These are phyloP conservation scores for Melanostoma scalare DNA, from an alignment of 2,888 invertebrate genomes.

Conservation along the genomic window DNA sequence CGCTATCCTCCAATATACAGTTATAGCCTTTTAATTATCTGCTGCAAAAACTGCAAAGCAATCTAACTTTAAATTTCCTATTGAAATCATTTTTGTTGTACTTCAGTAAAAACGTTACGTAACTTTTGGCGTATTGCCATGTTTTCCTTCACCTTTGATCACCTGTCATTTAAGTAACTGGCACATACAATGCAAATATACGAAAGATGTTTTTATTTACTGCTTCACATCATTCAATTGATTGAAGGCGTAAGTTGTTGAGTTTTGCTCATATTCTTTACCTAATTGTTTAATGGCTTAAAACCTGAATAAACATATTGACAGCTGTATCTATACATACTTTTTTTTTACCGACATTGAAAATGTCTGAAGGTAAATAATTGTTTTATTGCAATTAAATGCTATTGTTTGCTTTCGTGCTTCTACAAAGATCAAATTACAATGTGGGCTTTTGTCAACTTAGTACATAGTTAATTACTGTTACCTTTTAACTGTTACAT, in stretches of 20 bases:
- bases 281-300: slow-evolving; percentile 12
- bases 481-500: too few species aligned
- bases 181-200: not conserved
- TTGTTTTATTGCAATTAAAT: too few species aligned
- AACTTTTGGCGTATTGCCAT: not conserved
- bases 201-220: not conserved
- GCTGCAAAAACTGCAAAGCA: too few species aligned
- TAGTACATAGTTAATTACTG: too few species aligned
- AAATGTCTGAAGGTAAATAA: too few species aligned
- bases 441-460: too few species aligned
- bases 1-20: too few species aligned
- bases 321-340: not conserved
- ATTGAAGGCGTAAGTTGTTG: not conserved
- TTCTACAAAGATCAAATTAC: too few species aligned
- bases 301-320: not conserved
- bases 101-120: not conserved
- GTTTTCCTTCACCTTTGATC: slow-evolving; percentile 31
- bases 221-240: not conserved
- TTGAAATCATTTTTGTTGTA: too few species aligned
- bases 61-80: too few species aligned
- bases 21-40: too few species aligned
- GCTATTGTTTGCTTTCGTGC: too few species aligned
- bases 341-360: not conserved
- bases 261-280: slow-evolving; percentile 1
- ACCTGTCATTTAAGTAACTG: slow-evolving; percentile 22